A percentile compares a stretch with the other conserved stretches of the same genome.
These are phyloP conservation scores for Operophtera brumata DNA, from an alignment of 2,888 invertebrate genomes.

Conservation along the genomic window DNA sequence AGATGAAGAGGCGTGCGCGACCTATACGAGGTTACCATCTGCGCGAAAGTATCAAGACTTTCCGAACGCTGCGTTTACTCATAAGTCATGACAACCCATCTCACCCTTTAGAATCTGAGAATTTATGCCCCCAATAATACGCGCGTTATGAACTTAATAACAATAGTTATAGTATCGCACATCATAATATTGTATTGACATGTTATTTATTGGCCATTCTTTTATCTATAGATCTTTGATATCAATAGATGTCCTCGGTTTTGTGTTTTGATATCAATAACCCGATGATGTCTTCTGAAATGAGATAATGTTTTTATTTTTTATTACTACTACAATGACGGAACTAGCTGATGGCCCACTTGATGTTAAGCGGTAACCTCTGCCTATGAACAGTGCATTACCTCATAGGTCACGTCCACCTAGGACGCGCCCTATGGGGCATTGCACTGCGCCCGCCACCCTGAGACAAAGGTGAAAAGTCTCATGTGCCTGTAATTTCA, in stretches of 20 bases:
- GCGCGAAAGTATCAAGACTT: conserved; percentile 44
- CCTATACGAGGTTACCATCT: too few species aligned
- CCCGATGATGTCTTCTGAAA: neutral
- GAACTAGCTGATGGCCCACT: too few species aligned
- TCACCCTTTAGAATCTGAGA: conserved; percentile 59
- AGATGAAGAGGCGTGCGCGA: too few species aligned
- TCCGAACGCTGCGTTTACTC: conserved; percentile 23
- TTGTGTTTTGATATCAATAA: conserved; percentile 6
- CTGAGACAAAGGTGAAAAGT: too few species aligned
- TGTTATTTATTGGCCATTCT: conserved; percentile 59
- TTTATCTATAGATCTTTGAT: neutral
- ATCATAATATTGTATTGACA: conserved; percentile 75
- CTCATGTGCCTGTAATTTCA: too few species aligned
- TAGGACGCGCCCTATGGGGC: too few species aligned
- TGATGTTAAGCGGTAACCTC: too few species aligned
- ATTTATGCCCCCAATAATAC: conserved; percentile 74
- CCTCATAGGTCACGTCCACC: too few species aligned
- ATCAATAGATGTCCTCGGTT: conserved; percentile 4
- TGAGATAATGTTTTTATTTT: neutral
- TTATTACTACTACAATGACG: too few species aligned
- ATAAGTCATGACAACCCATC: conserved; percentile 11
- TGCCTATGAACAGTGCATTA: too few species aligned
- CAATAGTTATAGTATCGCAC: conserved; percentile 47
- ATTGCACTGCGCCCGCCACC: too few species aligned
- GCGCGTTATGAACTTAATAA: conserved; percentile 51